Percentiles rank a stretch among this genome's conserved stretches.
Evolutionary conservation across 2,888 invertebrate species (phyloP).

Genomic region (Meta bourneti): DNA sequence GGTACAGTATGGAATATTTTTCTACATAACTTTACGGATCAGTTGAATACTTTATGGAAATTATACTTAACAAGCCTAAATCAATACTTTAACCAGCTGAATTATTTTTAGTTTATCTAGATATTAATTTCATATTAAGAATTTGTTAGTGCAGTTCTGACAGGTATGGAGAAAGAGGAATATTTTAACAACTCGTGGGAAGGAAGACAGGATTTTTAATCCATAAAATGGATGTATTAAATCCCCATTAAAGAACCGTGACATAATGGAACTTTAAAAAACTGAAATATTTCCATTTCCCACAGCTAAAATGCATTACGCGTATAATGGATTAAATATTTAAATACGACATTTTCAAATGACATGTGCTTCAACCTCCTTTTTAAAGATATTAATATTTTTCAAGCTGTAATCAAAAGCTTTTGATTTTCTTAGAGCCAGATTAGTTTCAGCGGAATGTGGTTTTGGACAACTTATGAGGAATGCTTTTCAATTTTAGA

Average conservation of each 20-base stretch:
- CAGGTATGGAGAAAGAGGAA: not conserved
- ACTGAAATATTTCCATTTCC: not conserved
- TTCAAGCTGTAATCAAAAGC: not conserved
- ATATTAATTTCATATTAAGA: not conserved
- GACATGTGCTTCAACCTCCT: constrained; percentile 16
- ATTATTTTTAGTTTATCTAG: not conserved
- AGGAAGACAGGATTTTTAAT: constrained; percentile 17
- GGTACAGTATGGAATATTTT: too few species aligned
- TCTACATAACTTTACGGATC: too few species aligned
- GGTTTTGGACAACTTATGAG: not conserved
- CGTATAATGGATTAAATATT: constrained; percentile 23
- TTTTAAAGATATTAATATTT: not conserved
- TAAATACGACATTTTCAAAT: constrained; percentile 22
- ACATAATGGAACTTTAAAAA: constrained; percentile 15
- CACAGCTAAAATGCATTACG: not conserved
- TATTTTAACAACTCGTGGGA: constrained; percentile 14
- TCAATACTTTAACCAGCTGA: too few species aligned
- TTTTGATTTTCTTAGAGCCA: not conserved
- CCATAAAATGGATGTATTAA: constrained; percentile 35
- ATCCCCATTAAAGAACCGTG: constrained; percentile 38
- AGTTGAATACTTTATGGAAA: not conserved
- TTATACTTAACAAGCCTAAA: not conserved
- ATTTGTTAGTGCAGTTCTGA: not conserved
- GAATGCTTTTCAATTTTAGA: not conserved
- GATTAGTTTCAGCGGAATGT: not conserved